Percentiles rank a stretch among this genome's conserved stretches.
Conservation (phyloP, 2,797 vertebrate species). For the Manis javanica region DNA sequence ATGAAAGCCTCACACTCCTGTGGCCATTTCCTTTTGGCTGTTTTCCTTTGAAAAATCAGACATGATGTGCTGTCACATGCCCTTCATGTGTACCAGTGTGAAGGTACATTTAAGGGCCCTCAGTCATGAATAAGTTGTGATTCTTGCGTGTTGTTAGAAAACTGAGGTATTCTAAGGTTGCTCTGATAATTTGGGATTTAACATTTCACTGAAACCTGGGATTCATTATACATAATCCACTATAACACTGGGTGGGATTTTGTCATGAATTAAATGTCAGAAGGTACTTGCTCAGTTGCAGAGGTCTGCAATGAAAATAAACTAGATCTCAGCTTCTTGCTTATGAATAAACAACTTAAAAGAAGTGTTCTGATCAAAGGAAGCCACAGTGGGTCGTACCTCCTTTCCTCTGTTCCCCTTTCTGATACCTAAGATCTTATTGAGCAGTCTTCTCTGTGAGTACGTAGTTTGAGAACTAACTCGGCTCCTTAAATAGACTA, state of each 20-base stretch:
- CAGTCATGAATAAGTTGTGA: neutral
- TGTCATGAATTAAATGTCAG: neutral
- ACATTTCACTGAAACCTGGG: neutral
- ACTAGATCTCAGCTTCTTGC: neutral
- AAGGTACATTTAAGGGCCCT: neutral
- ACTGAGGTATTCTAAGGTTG: neutral
- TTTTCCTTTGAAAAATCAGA: conserved; percentile 31
- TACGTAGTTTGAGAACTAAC: neutral
- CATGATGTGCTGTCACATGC: neutral
- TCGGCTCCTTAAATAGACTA: neutral
- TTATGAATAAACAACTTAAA: neutral
- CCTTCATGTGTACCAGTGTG: neutral
- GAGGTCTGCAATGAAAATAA: neutral
- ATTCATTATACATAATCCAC: neutral
- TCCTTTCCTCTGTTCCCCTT: neutral
- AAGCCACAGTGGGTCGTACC: neutral
- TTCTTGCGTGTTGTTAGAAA: neutral
- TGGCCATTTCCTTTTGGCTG: neutral
- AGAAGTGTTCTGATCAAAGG: neutral
- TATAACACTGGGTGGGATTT: neutral
- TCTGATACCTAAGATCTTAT: neutral
- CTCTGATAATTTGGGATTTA: neutral
- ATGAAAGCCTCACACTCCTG: neutral
- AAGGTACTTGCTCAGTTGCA: neutral
- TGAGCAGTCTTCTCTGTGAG: neutral